Conservation (phyloP, 1,140 invertebrate species). For the Parasteatoda tepidariorum region DNA sequence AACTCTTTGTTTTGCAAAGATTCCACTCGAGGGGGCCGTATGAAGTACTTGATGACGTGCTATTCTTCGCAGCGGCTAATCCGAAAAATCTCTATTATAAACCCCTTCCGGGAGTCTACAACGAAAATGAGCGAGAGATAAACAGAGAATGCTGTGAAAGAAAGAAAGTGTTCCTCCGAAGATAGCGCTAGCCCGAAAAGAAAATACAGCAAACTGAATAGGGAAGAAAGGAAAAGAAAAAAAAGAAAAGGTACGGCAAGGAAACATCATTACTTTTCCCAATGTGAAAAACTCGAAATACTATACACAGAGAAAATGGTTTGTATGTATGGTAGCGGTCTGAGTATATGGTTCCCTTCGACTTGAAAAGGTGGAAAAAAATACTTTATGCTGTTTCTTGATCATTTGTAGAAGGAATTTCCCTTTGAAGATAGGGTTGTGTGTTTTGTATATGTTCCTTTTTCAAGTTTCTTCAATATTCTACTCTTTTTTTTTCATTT, state of each 20-base stretch:
- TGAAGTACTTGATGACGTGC: background rate
- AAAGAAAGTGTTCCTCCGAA: background rate
- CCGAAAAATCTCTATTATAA: conserved; percentile 56
- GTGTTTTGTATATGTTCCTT: background rate
- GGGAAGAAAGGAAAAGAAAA: background rate
- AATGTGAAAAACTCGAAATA: conserved; percentile 36
- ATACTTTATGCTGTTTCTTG: conserved; percentile 9
- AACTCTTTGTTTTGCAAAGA: background rate
- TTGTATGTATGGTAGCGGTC: conserved; percentile 29
- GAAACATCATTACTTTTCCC: conserved; percentile 54
- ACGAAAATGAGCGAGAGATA: conserved; percentile 42
- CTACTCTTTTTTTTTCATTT: conserved; percentile 15
- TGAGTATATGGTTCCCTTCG: conserved; percentile 21
- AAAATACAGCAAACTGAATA: background rate
- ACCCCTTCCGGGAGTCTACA: background rate
- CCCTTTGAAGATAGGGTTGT: conserved; percentile 50
- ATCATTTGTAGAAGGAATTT: conserved; percentile 43
- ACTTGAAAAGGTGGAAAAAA: conserved; percentile 16
- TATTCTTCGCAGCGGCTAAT: conserved; percentile 17
- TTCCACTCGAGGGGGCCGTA: background rate
- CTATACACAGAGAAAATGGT: conserved; percentile 54
- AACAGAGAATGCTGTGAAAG: background rate
- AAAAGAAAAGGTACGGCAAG: background rate
- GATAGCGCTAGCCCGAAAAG: background rate
- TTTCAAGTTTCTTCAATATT: background rate